phyloP scores from a whole-genome alignment of 2,797 vertebrate species.

The Protonibea diacanthus region DNA sequence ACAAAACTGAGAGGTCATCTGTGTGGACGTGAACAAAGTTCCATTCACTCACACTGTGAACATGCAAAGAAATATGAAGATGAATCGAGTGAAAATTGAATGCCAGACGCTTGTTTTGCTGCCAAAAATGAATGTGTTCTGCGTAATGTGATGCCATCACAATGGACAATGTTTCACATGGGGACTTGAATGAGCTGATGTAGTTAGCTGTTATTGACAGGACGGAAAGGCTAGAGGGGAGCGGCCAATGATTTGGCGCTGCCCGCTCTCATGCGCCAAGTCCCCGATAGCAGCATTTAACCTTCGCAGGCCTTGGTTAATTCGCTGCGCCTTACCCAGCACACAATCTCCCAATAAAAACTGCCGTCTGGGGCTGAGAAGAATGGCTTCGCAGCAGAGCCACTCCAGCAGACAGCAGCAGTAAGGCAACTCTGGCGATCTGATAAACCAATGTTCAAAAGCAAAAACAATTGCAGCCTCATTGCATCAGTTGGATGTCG shows the following conservation, averaged over 20 bases:
- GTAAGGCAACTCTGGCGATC: constrained; percentile 67
- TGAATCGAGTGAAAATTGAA: constrained; percentile 43
- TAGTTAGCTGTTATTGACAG: constrained; percentile 53
- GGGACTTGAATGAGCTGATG: constrained; percentile 51
- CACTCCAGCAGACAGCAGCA: constrained; percentile 48
- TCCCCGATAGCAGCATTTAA: constrained; percentile 66
- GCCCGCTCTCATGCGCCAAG: constrained; percentile 40
- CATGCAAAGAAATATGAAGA: constrained; percentile 36
- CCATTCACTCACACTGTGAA: constrained; percentile 64
- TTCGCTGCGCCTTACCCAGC: constrained; percentile 52
- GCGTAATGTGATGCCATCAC: constrained; percentile 34
- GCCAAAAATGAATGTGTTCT: constrained; percentile 41
- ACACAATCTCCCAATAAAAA: constrained; percentile 52
- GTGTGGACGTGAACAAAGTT: constrained; percentile 73
- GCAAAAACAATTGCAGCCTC: constrained; percentile 82
- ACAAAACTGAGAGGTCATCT: constrained; percentile 77
- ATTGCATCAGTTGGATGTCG: constrained; percentile 85
- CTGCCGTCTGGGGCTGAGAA: constrained; percentile 46
- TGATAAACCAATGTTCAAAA: constrained; percentile 81
- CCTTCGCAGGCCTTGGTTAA: constrained; percentile 68
- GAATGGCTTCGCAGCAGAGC: constrained; percentile 42
- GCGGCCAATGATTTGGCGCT: constrained; percentile 39
- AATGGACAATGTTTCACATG: constrained; percentile 40
- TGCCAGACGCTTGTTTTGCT: constrained; percentile 31
- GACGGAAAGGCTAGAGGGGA: constrained; percentile 24